Evolutionary conservation across 2,888 invertebrate genomes (phyloP), one percentile per base, ranked within the genome.

Genomic region (Heliconius charithonia): DNA sequence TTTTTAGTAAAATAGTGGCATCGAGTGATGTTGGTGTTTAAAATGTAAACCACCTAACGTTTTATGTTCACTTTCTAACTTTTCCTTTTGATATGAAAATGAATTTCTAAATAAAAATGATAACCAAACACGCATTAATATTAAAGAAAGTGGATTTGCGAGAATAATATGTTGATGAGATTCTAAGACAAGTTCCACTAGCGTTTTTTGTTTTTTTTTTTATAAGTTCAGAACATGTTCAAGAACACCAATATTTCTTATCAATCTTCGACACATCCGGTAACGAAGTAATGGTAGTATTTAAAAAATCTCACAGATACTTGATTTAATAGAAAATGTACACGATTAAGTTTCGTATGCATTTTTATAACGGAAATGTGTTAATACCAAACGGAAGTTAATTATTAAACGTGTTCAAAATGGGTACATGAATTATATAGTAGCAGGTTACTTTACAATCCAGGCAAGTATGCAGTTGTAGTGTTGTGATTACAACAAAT

Each of bases 341-440:
- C 56, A 4, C 41, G 82, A 84, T 85, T 85, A 80, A 84, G 87
- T 89, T 89, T 90, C 83, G 86, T 85, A 85, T 87, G 83, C 80
- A 84, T 78, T 85, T 69, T 83, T 86, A 79, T 84, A 83, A 84
- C 87, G 91, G 90, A 91, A 90, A 87, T 86, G 84, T 86, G 85
- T 87, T 85, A 84, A 86, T 88, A 85, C 80, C 86, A 80, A 29
- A 78, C 78, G 81, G 81, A 82, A 81, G 71, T 73, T 51, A 16
- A 71, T 63, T 81, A 77, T 77, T 76, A 73, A 70, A 76, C 22
- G 62, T 37, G 75, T 76, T 32, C 3, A 63, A 78, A 81, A 75
- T 79, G 71, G 77, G 69, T 45, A 75, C 71, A 71, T 79, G 75
- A 71, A 75, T 37, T 69, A 29, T 29, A 69, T 71, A 75, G 75